Evolutionary conservation across 2,113 vertebrate species (phyloP), one percentile per base, ranked within the genome.

Genomic region (Myotis brandtii): DNA sequence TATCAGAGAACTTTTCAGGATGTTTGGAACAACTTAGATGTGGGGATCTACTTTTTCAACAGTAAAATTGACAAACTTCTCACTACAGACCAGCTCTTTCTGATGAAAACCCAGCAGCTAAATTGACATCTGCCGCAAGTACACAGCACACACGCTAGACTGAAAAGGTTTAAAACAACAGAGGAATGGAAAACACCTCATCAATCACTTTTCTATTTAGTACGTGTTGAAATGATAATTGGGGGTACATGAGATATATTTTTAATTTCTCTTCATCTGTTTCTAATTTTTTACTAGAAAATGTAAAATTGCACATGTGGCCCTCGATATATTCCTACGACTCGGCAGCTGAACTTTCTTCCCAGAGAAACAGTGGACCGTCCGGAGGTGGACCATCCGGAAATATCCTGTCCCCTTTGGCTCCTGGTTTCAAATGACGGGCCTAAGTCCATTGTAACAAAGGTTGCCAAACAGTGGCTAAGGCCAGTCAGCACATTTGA

Each of bases 81-180:
- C 48, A 88, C 48, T 46, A 32, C 2, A 9, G n/a, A 43, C 56
- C 67, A 72, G 40, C 3, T 23, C 69, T n/a, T 96, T 79, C 72
- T 32, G 40, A 93, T 46, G 18, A 62, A 93, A 85, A 59, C 5
- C 3, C n/a, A 79, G 76, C 23, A 25, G 62, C 86, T 59, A 50
- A 43, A n/a, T 46, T 43, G 62, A 56, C 66, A 86, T 20, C 1
- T 3, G 2, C 25, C 17, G 1, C 34, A 69, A 52, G 13, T 70
- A 8, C 70, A 52, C 84, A 79, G 70, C 13, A 30, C 6, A 27
- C 17, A 25, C 25, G 11, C 34, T n/a, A 4, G 7, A 48, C 48
- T 91, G 69, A 14, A 77, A 94, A 91, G 8, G 67, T 32, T 82
- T 70, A 37, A 70, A n/a, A 43, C 34, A 56, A 87, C 76, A 25